Base-by-base conservation (phyloP, 2,888 invertebrate genomes). In the Hesperia comma region DNA sequence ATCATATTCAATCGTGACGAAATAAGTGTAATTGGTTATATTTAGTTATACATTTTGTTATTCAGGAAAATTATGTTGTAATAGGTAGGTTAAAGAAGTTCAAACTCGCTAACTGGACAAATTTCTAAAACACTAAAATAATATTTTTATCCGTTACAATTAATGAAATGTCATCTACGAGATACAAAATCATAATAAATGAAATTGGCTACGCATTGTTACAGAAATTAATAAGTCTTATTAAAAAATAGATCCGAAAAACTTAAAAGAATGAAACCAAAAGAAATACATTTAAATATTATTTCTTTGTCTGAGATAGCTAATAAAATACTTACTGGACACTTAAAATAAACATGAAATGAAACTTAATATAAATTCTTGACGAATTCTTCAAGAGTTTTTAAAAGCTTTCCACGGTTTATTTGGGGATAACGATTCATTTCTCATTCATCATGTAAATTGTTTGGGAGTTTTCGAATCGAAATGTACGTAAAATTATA, bases 361-460 rank as follows among this genome's bases (percentile, higher is more conserved):
- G 71, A 78, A 80, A 75, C 75, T 71, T 70, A 71, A 72, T 76
- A 71, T 61, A 67, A 77, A 76, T 72, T 70, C 68, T 49, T 61
- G 67, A 71, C 71, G 75, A 77, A 73, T 78, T 76, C 72, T 73
- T 68, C 54, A 54, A 40, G 76, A 81, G 73, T 81, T 82, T 72
- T 80, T 80, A 80, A 83, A 82, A 84, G 82, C 83, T 75, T 82
- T 83, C 74, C 71, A 71, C 72, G 77, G 81, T 90, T 84, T 87
- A 85, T 87, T 87, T 84, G 79, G 78, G 78, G 77, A 81, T 64
- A 64, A 64, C 80, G 76, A 79, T 80, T 78, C 76, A 82, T 82
- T 84, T 81, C 79, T 82, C 84, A 88, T 88, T 88, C 88, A 86
- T 81, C 82, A 88, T 89, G 88, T 87, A 90, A 90, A 89, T 90